phyloP scores from a whole-genome alignment of 2,113 vertebrate genomes.

The Varanus komodoensis region DNA sequence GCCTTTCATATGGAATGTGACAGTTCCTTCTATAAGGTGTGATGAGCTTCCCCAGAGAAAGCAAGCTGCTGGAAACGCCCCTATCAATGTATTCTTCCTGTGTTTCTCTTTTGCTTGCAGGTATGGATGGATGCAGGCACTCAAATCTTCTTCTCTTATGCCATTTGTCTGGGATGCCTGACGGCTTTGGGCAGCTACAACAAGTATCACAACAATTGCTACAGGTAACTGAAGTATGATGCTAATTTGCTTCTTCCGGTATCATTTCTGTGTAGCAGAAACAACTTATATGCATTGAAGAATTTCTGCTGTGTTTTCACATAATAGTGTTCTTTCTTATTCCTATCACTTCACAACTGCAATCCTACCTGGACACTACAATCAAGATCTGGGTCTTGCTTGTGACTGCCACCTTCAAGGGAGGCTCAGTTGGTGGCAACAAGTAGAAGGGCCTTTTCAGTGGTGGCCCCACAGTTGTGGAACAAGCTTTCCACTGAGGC shows the following conservation, averaged over 20 bases:
- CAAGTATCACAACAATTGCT: constrained; percentile 95
- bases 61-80: neutral
- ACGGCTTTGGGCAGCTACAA: constrained; percentile 96
- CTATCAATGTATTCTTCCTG: neutral
- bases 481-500: no score
- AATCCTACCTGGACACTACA: no score
- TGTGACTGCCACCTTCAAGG: no score
- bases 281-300: constrained; percentile 1
- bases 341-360: neutral
- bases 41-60: neutral
- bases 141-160: constrained; percentile 94
- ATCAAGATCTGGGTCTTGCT: no score
- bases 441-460: no score
- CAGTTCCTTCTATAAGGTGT: neutral
- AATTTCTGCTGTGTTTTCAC: neutral
- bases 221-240: constrained; percentile 80
- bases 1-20: no score
- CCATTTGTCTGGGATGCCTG: constrained; percentile 92
- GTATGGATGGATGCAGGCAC: constrained; percentile 97
- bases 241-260: constrained; percentile 25
- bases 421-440: no score
- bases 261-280: neutral
- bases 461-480: no score
- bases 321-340: neutral
- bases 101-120: constrained; percentile 73